Base-by-base conservation (phyloP, 53 echinoderm and acorn worm genomes). In the Apostichopus leukothele region DNA sequence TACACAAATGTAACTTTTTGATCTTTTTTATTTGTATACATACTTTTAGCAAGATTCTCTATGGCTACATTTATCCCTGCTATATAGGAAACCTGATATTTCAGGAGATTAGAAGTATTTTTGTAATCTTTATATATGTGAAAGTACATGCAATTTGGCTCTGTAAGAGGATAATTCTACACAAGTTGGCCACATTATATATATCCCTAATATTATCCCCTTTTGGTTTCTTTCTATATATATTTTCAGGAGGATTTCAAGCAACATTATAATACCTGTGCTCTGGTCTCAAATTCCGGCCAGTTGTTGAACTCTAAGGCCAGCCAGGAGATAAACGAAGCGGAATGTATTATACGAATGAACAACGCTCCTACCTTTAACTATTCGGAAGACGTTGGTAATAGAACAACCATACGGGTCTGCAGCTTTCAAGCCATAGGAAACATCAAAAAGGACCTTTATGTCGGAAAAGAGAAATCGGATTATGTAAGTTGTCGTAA, bases 331-430 rank as follows among this genome's bases (percentile, higher is more conserved):
- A 87, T 87, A 12, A 87, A 87, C 75, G 6, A 87, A 9, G 88
- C 88, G 16, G 88, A 87, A 55, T 87, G 88, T 51, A 87, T 87
- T 26, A 87, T 87, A 55, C 74, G 88, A 25, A 87, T 87, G 88
- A 87, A 87, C 75, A 75, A 87, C 52, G 88, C 88, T 7, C 88
- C 88, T 19, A 87, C 88, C 12, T 19, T 53, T 14, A 87, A 87
- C 26, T 87, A 53, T 51, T 16, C 75, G 11, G 4, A 55, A 55
- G 88, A 87, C 60, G 88, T 87, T 9, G 88, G 88, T 5, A 87
- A 87, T 73, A 50, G 88, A 27, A 87, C 88, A 6, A 87, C 88
- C 4, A 75, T 87, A 54, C 50, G 88, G 16, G 88, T 87, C n/a
- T 87, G 88, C 75, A 87, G 88, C 55, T 87, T 87, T 52, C 88